phyloP scores from a whole-genome alignment of 2,797 vertebrate species.

The Macroramphosus scolopax region DNA sequence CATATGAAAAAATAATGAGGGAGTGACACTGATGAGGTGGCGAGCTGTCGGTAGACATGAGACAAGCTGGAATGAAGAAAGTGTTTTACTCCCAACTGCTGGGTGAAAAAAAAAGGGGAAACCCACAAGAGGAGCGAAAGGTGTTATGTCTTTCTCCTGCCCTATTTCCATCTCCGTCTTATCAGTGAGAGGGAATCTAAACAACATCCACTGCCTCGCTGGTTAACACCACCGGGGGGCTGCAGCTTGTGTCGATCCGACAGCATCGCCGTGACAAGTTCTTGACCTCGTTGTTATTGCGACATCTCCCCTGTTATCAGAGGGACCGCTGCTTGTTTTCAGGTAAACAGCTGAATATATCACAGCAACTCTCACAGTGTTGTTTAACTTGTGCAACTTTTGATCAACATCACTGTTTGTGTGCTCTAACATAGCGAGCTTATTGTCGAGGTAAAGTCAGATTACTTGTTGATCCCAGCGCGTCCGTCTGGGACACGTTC shows the following conservation, averaged over 20 bases:
- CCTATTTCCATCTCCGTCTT: constrained; percentile 20
- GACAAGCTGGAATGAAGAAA: constrained; percentile 25
- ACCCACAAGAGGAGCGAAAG: constrained; percentile 12
- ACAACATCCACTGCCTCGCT: constrained; percentile 4
- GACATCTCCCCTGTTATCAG: constrained; percentile 6
- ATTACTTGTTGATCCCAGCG: too few relatives aligned
- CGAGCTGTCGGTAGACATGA: constrained; percentile 53
- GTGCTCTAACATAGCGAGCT: too few relatives aligned
- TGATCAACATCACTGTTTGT: too few relatives aligned
- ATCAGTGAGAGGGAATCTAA: constrained; percentile 25
- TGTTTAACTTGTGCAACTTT: neutral
- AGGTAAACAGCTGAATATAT: constrained; percentile 9
- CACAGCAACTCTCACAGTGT: neutral
- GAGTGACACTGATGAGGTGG: constrained; percentile 46
- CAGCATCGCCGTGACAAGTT: constrained; percentile 16
- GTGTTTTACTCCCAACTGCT: constrained; percentile 13
- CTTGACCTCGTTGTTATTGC: constrained; percentile 7
- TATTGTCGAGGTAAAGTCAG: too few relatives aligned
- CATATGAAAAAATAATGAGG: constrained; percentile 53
- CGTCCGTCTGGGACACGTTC: too few relatives aligned
- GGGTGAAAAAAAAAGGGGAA: constrained; percentile 9
- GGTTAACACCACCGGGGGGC: constrained; percentile 8
- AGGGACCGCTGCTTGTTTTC: constrained; percentile 3
- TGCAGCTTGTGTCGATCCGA: constrained; percentile 9
- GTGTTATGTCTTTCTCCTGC: constrained; percentile 13